phyloP scores from a whole-genome alignment of 2,797 vertebrate genomes.

The Chrosomus eos region DNA sequence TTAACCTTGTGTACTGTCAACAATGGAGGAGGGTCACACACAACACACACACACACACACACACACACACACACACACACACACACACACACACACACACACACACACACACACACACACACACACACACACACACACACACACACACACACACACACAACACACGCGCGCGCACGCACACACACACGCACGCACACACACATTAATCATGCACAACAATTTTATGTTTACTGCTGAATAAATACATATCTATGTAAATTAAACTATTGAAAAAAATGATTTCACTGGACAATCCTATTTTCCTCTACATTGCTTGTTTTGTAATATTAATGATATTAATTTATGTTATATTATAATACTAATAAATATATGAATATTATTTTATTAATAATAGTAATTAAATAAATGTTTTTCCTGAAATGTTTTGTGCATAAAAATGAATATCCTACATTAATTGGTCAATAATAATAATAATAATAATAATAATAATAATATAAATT shows the following conservation, averaged over 20 bases:
- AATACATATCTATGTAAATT: not conserved
- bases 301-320: not conserved
- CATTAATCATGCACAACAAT: not conserved
- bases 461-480: not conserved
- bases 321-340: not conserved
- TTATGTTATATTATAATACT: not conserved
- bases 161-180: not conserved
- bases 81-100: not conserved
- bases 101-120: slow-evolving; percentile 29
- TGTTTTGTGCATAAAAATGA: not conserved
- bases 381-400: not conserved
- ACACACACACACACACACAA: slow-evolving; percentile 32
- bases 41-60: slow-evolving; percentile 35
- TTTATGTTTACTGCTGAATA: not conserved
- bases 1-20: slow-evolving; percentile 62
- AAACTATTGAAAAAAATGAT: not conserved
- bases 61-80: slow-evolving; percentile 25
- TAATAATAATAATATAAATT: not conserved
- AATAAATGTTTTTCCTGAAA: not conserved
- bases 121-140: slow-evolving; percentile 22
- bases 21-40: slow-evolving; percentile 42
- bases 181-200: not conserved
- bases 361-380: not conserved
- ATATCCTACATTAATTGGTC: not conserved
- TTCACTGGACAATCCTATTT: not conserved